Evolutionary conservation across 1,140 invertebrate genomes (phyloP), one percentile per base, ranked within the genome.

Genomic region (Macrocentrus cingulum): DNA sequence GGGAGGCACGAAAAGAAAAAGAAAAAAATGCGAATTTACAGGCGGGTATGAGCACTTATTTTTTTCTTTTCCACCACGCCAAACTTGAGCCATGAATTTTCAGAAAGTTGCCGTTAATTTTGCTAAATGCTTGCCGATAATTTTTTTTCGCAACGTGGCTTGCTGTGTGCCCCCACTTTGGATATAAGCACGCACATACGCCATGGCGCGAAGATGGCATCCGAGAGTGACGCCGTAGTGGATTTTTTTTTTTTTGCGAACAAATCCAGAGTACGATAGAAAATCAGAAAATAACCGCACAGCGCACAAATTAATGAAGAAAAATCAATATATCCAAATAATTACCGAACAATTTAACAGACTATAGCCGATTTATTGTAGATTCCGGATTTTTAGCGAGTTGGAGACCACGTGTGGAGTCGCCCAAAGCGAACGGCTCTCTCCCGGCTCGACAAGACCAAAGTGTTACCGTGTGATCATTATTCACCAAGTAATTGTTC

Each of bases 191-290:
- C 60, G 58, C 44, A 66, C 59, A 61, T 65, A 68, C 29, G 65
- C 66, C 65, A 65, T 69, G 69, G 69, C 64, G 72, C 70, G 71
- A 77, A 78, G 64, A 77, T 77, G 76, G 76, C 76, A 76, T 73
- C 74, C 71, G 58, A 60, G 64, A 73, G 65, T 68, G 76, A 78
- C 76, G 76, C 75, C 74, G 73, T 65, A 66, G 62, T 51, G 52
- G 53, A 58, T 63, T 64, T 67, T 71, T 63, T 64, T 67, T 71
- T 66, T 65, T 67, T 44, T 61, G 45, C 53, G 29, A n/a, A 6
- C 16, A 32, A 36, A 8, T 15, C n/a, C 11, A 5, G 15, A 16
- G 23, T 5, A 42, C n/a, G 13, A 20, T 29, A 29, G 25, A 9
- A 23, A 22, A 13, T 13, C 36, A 16, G 15, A 13, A 19, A n/a